Evolutionary conservation across 2,797 vertebrate species (phyloP), one percentile per base, ranked within the genome.

Genomic region (Lophotriccus pileatus): DNA sequence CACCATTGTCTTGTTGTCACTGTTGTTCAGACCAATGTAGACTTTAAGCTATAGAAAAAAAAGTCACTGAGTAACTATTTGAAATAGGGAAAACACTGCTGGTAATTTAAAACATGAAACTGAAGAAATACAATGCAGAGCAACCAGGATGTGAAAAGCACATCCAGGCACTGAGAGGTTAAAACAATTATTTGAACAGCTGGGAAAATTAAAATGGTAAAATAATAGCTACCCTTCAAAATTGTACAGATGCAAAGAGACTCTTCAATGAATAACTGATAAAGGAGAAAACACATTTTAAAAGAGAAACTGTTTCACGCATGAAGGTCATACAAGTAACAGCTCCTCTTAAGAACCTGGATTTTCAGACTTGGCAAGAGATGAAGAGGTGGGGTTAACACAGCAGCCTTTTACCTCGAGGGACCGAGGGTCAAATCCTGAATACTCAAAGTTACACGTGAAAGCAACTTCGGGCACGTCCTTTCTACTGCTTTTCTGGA

Each of bases 241-340:
- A 97, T 81, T 75, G 94, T 94, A 96, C 96, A 96, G 95, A 97
- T 97, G 96, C 95, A 94, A 95, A 97, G 95, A 96, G 96, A 92
- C 95, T 96, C 94, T 97, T 97, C 97, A 97, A 97, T 97, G 97
- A 97, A 97, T 97, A 97, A 97, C 97, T 97, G 96, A 97, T 97
- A 97, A 97, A 97, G 94, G 92, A 91, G 94, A 97, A 97, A 96
- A 96, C 93, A 95, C 80, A 95, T 79, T 96, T 93, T 76, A 82
- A 79, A 91, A 96, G 89, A 95, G 89, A 94, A 97, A 96, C 77
- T 53, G 90, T 87, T 96, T 94, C 94, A 96, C 32, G 84, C 95
- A 95, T 97, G 97, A 97, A 97, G 97, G 96, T 97, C 92, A 87
- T 19, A 89, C 88, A 95, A 97, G 91, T 95, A 96, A 91, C 69